Conservation (phyloP, 2,113 vertebrate species). For the Pionites leucogaster region DNA sequence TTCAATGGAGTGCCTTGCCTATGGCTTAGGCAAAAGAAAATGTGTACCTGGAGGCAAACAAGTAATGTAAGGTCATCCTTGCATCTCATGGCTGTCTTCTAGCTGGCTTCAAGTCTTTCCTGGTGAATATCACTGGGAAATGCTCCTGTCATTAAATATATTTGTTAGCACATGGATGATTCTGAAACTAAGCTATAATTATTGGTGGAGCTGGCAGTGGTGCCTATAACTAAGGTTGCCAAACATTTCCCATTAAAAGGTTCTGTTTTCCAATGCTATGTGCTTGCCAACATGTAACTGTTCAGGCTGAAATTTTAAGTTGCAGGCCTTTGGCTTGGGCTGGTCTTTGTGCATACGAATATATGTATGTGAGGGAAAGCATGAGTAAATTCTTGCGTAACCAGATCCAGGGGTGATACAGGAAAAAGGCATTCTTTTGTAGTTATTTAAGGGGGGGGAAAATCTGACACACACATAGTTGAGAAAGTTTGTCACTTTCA, state of each 20-base stretch:
- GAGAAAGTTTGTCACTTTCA: not conserved
- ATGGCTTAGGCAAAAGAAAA: not conserved
- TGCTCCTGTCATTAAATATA: not conserved
- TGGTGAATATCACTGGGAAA: not conserved
- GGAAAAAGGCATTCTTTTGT: not conserved
- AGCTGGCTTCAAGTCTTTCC: not conserved
- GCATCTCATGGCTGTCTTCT: not conserved
- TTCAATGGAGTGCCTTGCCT: not conserved
- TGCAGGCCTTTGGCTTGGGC: not conserved
- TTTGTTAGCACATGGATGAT: not conserved
- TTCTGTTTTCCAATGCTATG: not conserved
- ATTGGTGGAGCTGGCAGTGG: slow-evolving; percentile 50
- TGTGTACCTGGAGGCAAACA: not conserved
- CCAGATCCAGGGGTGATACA: not conserved
- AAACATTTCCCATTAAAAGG: slow-evolving; percentile 41
- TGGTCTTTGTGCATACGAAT: not conserved
- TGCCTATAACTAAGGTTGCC: slow-evolving; percentile 8
- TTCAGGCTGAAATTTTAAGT: slow-evolving; percentile 36
- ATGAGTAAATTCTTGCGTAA: not conserved
- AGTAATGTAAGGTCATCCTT: not conserved
- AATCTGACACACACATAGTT: not conserved
- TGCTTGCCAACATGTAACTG: slow-evolving; percentile 4
- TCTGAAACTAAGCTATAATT: slow-evolving; percentile 39
- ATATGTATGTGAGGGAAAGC: not conserved
- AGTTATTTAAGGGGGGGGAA: not conserved